Percentiles rank a stretch among this genome's conserved stretches.
phyloP scores from a whole-genome alignment of 2,797 vertebrate species.

The Smutsia gigantea region DNA sequence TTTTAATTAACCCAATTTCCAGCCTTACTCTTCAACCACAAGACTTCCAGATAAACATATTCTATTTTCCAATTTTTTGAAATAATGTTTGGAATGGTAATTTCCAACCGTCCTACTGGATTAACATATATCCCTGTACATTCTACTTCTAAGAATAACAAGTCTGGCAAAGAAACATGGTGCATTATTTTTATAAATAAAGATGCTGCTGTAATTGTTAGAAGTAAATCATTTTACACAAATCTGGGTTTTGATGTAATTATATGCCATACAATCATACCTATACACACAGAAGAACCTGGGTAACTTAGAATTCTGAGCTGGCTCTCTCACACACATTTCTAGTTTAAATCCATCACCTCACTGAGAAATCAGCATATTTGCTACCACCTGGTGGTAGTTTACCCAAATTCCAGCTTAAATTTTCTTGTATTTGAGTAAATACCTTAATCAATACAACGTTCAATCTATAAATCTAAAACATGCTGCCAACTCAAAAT shows the following conservation, averaged over 20 bases:
- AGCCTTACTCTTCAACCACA: background rate
- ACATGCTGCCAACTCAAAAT: background rate
- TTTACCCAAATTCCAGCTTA: conserved; percentile 35
- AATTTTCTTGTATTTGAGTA: background rate
- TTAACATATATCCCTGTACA: background rate
- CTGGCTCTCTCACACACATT: background rate
- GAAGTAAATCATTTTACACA: conserved; percentile 29
- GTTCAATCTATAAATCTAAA: background rate
- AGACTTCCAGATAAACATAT: background rate
- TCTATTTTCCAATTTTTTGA: conserved; percentile 17
- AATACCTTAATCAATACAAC: background rate
- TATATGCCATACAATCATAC: background rate
- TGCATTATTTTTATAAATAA: background rate
- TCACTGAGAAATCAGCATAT: background rate
- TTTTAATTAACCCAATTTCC: background rate
- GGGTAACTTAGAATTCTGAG: background rate
- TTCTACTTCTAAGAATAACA: background rate
- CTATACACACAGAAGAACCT: background rate
- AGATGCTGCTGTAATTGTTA: background rate
- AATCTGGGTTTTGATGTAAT: background rate
- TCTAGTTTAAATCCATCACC: background rate
- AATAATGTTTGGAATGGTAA: background rate
- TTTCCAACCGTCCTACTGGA: background rate
- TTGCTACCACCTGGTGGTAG: conserved; percentile 60
- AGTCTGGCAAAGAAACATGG: background rate